phyloP scores from a whole-genome alignment of 2,888 invertebrate genomes.

The Gerris lacustris region DNA sequence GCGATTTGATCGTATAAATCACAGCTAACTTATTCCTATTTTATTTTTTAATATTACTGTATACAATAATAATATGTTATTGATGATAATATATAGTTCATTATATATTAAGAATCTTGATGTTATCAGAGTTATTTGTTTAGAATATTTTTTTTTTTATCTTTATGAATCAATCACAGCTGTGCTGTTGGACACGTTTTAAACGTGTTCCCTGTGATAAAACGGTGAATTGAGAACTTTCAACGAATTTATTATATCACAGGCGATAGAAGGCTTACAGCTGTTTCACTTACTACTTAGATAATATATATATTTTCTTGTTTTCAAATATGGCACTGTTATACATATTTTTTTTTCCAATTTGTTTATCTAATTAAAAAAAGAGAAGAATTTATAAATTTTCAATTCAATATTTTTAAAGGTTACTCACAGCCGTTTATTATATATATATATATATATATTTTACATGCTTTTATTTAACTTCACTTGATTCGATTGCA shows the following conservation, averaged over 20 bases:
- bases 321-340: too few species aligned
- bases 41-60: not conserved
- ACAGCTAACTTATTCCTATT: not conserved
- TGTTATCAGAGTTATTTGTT: too few species aligned
- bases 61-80: not conserved
- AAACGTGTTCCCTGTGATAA: constrained; percentile 10
- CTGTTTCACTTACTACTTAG: not conserved
- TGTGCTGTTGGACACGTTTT: constrained; percentile 19
- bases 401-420: too few species aligned
- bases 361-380: too few species aligned
- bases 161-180: constrained; percentile 18
- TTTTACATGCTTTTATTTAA: too few species aligned
- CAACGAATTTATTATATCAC: not conserved
- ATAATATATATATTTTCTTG: not conserved
- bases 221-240: not conserved
- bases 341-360: too few species aligned
- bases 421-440: too few species aligned
- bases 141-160: too few species aligned
- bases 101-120: not conserved
- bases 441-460: too few species aligned
- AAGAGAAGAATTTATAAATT: too few species aligned
- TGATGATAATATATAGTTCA: not conserved
- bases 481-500: too few species aligned
- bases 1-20: too few species aligned
- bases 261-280: not conserved